Evolutionary conservation across 2,113 vertebrate genomes (phyloP), one percentile per base, ranked within the genome.

Genomic region (Chloebia gouldiae): DNA sequence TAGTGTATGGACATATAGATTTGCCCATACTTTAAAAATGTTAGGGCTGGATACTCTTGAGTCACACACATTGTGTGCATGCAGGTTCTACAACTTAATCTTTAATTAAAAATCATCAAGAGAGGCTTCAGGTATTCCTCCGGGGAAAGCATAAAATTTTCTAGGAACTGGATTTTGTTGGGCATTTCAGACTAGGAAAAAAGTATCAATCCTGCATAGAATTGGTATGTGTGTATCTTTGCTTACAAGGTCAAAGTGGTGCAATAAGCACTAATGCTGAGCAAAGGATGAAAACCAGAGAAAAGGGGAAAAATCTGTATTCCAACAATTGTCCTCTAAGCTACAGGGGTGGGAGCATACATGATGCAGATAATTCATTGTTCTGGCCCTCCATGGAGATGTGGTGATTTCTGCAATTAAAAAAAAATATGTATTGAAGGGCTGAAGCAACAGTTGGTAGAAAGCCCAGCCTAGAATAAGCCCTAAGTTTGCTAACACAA

Each of bases 301-400:
- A 42, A 64, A 82, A 35, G 19, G 23, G 13, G 1, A 83, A 64
- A 42, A 28, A 35, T 35, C 30, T 49, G 10, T 66, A 50, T 86
- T 83, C 47, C 25, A 73, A 18, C 35, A 77, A 27, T 9, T 61
- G 31, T 9, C 30, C 23, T 78, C 15, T 30, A 61, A 33, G 28
- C 33, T 50, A 53, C 20, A 81, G 20, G 11, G 79, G 53, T 0
- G 1, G 47, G 20, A 65, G 30, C 5, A 0, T 12, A 61, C 4
- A 3, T 12, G 13, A 39, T 42, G 11, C 57, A 72, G 37, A 25
- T 54, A 9, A 40, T 68, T 61, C 25, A 39, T 54, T 56, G 21
- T 45, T 90, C 39, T 92, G 71, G 54, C 54, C 35, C 17, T 42
- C 51, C 35, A 63, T 9, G 22, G 56, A 75, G 16, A 61, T 31